Evolutionary conservation across 2,113 vertebrate species (phyloP).

Genomic region (Saimiri boliviensis): DNA sequence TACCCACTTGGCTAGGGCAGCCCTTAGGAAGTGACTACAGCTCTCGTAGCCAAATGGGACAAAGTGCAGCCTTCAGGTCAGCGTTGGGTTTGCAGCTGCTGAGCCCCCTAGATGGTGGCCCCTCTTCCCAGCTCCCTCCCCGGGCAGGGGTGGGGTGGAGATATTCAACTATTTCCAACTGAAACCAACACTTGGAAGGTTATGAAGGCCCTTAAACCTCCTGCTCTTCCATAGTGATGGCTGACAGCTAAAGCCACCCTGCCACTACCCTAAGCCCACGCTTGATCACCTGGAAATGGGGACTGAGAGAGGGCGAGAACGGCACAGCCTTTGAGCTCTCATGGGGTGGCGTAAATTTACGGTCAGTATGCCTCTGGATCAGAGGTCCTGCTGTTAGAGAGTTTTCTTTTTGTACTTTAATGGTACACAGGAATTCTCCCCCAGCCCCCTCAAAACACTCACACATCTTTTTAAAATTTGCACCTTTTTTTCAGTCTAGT

Average conservation of each 20-base stretch:
- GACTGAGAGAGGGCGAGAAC: neutral
- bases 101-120: neutral
- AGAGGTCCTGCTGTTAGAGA: conserved; percentile 47
- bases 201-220: neutral
- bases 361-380: conserved; percentile 20
- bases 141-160: neutral
- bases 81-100: neutral
- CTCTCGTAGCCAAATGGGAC: neutral
- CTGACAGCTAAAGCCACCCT: neutral
- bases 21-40: neutral
- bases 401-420: conserved; percentile 61
- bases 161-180: neutral
- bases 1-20: neutral
- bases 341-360: conserved; percentile 47
- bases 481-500: conserved; percentile 69
- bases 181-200: neutral
- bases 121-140: neutral
- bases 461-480: conserved; percentile 78
- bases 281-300: neutral
- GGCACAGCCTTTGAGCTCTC: neutral
- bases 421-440: conserved; percentile 62
- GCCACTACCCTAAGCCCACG: neutral
- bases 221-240: neutral
- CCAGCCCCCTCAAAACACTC: conserved; percentile 18
- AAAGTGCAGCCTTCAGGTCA: neutral